Evolutionary conservation across 2,888 invertebrate species (phyloP).

Genomic region (Cataglyphis livida): DNA sequence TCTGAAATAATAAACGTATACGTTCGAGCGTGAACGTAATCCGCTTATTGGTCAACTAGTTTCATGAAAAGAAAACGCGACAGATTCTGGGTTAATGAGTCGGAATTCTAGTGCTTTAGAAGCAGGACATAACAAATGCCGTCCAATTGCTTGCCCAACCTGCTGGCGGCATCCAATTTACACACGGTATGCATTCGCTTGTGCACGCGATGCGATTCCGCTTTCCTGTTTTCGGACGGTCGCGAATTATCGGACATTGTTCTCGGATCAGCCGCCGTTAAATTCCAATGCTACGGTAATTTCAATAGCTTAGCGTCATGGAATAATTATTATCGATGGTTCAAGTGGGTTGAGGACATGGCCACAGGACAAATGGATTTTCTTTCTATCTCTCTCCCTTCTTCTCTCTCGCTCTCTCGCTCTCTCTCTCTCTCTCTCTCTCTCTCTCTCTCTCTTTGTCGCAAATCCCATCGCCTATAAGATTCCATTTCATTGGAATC

Average conservation of each 20-base stretch:
- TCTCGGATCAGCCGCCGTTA: background rate
- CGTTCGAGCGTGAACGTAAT: background rate
- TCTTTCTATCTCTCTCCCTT: conserved; percentile 43
- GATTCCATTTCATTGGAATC: conserved; percentile 66
- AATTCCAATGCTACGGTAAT: conserved; percentile 35
- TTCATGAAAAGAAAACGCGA: conserved; percentile 24
- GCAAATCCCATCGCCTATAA: conserved; percentile 46
- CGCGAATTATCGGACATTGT: conserved; percentile 18
- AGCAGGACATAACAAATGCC: conserved; percentile 16
- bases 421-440: conserved; percentile 47
- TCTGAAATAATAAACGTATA: conserved; percentile 13
- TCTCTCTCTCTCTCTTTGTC: conserved; percentile 16
- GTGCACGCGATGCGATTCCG: background rate
- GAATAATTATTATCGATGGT: conserved; percentile 66
- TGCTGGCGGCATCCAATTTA: conserved; percentile 16
- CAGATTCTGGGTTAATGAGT: conserved; percentile 37
- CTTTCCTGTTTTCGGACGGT: conserved; percentile 16
- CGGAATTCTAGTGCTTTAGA: conserved; percentile 27
- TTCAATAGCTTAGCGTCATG: conserved; percentile 48
- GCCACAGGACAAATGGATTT: conserved; percentile 75
- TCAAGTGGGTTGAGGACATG: conserved; percentile 81
- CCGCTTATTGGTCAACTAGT: conserved; percentile 22
- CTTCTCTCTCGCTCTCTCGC: conserved; percentile 38
- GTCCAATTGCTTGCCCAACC: conserved; percentile 23
- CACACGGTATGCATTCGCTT: background rate